Evolutionary conservation across 2,888 invertebrate genomes (phyloP), one percentile per base, ranked within the genome.

Genomic region (Drosophila vallismaia): DNA sequence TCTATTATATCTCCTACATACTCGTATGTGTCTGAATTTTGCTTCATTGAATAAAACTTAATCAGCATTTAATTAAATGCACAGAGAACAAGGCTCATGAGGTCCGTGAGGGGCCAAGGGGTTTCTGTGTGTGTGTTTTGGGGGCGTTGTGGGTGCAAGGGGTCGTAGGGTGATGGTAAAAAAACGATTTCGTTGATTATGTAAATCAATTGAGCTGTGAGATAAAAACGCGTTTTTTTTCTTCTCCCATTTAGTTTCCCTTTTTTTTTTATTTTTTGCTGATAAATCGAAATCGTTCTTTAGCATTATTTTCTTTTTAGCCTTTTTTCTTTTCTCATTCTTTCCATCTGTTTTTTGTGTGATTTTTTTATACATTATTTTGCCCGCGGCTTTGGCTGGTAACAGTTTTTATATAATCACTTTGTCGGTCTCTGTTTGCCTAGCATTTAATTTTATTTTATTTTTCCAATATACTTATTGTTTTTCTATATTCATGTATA

Each of bases 61-160:
- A 82, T 82, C 81, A 82, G 81, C 88, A 78, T 82, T 82, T 88
- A 87, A 82, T 82, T 82, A 82, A 82, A 82, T 85, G 81, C 88
- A 76, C 67, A 74, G 69, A 64, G 51, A 50, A 57, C 44, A 51
- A 48, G 66, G 40, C 72, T 46, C 57, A 45, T 55, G 59, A 19
- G 19, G 19, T 19, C 36, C 9, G 10, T n/a, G 14, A 5, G 31
- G 29, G 28, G 3, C 7, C 0, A 26, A 46, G 36, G 7, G 62
- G 36, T 36, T 36, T 36, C 36, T 36, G n/a, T 36, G 12, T 33
- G 10, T 10, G 33, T n/a, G 33, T 33, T 10, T n/a, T n/a, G 36
- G 19, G 19, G 19, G 19, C 2, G 19, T 19, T 19, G 19, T 19
- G 19, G 19, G 19, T 19, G 19, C 19, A 19, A 19, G 19, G 19